Evolutionary conservation across 2,888 invertebrate species (phyloP).

Genomic region (Drosophila mettleri): DNA sequence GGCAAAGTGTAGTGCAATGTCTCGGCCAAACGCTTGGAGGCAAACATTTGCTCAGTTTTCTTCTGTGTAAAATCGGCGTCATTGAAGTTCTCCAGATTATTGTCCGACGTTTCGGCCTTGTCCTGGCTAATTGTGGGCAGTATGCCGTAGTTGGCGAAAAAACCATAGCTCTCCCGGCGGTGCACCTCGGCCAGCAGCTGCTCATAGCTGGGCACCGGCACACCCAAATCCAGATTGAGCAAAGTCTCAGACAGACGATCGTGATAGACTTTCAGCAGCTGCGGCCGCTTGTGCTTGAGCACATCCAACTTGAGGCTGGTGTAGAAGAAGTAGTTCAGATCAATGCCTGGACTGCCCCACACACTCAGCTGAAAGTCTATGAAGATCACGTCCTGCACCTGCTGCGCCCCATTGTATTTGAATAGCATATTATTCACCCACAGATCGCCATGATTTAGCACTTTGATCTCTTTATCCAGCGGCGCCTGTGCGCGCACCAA

Average conservation of each 20-base stretch:
- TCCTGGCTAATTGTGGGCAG: constrained; percentile 79
- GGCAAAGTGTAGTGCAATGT: constrained; percentile 74
- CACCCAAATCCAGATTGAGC: constrained; percentile 42
- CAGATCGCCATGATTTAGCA: constrained; percentile 86
- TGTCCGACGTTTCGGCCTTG: constrained; percentile 70
- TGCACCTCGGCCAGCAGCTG: constrained; percentile 72
- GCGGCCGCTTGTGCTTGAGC: constrained; percentile 70
- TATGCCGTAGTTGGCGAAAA: constrained; percentile 76
- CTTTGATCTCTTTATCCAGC: constrained; percentile 75
- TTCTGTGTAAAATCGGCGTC: constrained; percentile 69
- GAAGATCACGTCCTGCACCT: constrained; percentile 65
- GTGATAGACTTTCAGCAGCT: constrained; percentile 77
- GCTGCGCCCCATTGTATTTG: constrained; percentile 75
- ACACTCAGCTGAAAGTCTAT: constrained; percentile 82
- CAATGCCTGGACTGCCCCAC: constrained; percentile 83
- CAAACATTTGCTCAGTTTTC: constrained; percentile 70
- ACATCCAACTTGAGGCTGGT: constrained; percentile 79
- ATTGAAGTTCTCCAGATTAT: constrained; percentile 71
- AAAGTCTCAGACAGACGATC: constrained; percentile 66
- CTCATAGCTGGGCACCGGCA: constrained; percentile 72
- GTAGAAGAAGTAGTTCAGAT: constrained; percentile 84
- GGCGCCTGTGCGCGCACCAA: constrained; percentile 69
- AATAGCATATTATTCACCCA: constrained; percentile 86
- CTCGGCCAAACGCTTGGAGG: constrained; percentile 70
- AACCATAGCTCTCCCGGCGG: constrained; percentile 74